Evolutionary conservation across 2,113 vertebrate species (phyloP), one percentile per base, ranked within the genome.

Genomic region (Siniperca knerii): DNA sequence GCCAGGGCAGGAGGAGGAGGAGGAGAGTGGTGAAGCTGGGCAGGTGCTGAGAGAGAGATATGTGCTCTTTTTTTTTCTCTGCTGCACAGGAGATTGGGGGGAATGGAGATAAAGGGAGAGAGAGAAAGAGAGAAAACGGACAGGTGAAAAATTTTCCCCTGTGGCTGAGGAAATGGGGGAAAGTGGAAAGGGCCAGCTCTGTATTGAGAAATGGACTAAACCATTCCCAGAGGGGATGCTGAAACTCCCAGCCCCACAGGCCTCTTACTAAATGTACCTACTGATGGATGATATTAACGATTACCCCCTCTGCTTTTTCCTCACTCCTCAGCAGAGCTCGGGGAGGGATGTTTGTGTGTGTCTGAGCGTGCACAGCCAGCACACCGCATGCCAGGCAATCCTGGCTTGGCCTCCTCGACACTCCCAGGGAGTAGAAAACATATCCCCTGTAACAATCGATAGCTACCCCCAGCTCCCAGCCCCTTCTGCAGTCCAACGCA

Each of bases 141-240:
- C 88, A 94, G 93, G 89, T 91, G 89, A 92, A 94, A 92, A 92
- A 94, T 93, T 89, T 90, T 83, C 87, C 91, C 89, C 87, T 88
- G 88, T 87, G 91, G 92, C 85, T 82, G 67, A 89, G 91, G 88
- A 92, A 91, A 92, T 90, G 84, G 90, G 90, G 79, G 79, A 89
- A 87, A 91, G 89, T 92, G 87, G 78, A 93, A 90, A 84, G 64
- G 86, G 83, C 81, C 85, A 76, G 68, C 85, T 84, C 83, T 69
- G 77, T 84, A 64, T 75, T 92, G 93, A 93, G 90, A 84, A 93
- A 95, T 90, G 90, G 90, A 91, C 87, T 83, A 87, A 92, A 91
- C 92, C 84, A 92, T 89, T 91, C 91, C 91, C 78, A 21, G 87
- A 84, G 90, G 89, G 90, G 85, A 42, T 57, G 69, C 81, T 87